These are phyloP conservation scores for Centropus unirufus DNA, from an alignment of 2,113 vertebrate species.

Conservation along the genomic window DNA sequence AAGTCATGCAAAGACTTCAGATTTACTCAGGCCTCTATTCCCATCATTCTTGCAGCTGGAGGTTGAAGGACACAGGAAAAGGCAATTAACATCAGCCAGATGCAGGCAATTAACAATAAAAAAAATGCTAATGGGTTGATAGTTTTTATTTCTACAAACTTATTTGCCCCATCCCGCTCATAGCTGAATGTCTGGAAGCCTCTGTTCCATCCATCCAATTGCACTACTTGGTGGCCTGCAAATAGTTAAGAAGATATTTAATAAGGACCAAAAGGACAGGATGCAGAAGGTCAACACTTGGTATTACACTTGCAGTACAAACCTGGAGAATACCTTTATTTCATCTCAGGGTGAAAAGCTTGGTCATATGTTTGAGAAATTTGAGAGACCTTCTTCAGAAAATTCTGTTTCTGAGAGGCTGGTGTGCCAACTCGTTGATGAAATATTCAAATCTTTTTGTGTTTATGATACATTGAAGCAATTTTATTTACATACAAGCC, in stretches of 20 bases:
- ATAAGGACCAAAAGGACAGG: neutral
- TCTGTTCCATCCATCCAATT: neutral
- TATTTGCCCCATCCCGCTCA: neutral
- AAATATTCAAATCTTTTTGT: neutral
- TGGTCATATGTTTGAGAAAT: neutral
- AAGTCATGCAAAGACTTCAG: neutral
- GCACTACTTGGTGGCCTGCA: neutral
- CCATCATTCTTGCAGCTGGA: neutral
- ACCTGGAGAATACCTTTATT: rapidly evolving
- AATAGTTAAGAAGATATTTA: neutral
- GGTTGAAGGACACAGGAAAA: neutral
- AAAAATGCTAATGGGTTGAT: neutral
- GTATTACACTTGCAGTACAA: neutral
- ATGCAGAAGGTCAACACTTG: neutral
- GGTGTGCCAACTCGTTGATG: neutral
- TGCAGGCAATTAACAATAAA: neutral
- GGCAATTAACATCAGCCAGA: neutral
- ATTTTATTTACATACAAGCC: neutral
- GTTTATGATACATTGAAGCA: neutral
- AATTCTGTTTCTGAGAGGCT: neutral
- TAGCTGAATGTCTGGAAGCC: neutral
- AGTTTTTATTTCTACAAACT: neutral
- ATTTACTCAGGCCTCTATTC: neutral
- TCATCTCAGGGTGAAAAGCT: neutral
- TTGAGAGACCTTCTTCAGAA: neutral